These are phyloP conservation scores for Drosophila glabriapex DNA, from an alignment of 2,888 invertebrate species.

Conservation along the genomic window DNA sequence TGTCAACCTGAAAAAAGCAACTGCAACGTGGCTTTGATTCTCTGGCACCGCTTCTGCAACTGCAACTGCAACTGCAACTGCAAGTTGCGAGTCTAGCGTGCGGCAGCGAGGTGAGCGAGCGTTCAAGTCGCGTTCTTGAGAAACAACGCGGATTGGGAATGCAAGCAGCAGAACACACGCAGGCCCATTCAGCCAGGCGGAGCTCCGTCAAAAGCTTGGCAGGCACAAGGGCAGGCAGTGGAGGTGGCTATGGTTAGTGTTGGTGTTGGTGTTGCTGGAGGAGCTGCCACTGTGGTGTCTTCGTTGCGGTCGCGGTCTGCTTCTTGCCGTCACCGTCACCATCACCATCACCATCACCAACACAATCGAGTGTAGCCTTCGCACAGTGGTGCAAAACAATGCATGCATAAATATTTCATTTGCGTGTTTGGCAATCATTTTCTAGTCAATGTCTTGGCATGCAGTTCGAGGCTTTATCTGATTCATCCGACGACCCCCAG, in stretches of 20 bases:
- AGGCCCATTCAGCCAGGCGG: constrained; percentile 65
- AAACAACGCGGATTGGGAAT: constrained; percentile 63
- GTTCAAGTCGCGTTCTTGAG: constrained; percentile 67
- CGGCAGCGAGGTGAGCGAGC: constrained; percentile 53
- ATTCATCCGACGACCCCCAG: constrained; percentile 71
- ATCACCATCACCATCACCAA: constrained; percentile 8
- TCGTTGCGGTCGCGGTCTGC: constrained; percentile 80
- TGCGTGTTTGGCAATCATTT: constrained; percentile 84
- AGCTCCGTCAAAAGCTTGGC: constrained; percentile 28
- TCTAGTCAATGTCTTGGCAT: constrained; percentile 83
- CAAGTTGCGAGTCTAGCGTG: constrained; percentile 50
- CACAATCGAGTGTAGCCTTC: constrained; percentile 44
- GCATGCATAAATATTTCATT: constrained; percentile 79
- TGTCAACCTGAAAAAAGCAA: constrained; percentile 61
- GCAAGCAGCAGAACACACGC: constrained; percentile 81
- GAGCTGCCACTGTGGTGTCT: constrained; percentile 47
- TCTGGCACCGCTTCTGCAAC: constrained; percentile 24
- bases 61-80: not conserved
- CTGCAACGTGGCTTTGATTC: constrained; percentile 36
- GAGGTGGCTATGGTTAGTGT: not conserved
- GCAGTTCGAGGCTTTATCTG: constrained; percentile 82
- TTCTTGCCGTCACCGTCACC: constrained; percentile 62
- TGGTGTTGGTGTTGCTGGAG: constrained; percentile 9
- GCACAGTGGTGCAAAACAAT: constrained; percentile 79
- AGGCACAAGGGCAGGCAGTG: constrained; percentile 1